Evolutionary conservation across 2,888 invertebrate species (phyloP).

Genomic region (Taphrorychus bicolor): DNA sequence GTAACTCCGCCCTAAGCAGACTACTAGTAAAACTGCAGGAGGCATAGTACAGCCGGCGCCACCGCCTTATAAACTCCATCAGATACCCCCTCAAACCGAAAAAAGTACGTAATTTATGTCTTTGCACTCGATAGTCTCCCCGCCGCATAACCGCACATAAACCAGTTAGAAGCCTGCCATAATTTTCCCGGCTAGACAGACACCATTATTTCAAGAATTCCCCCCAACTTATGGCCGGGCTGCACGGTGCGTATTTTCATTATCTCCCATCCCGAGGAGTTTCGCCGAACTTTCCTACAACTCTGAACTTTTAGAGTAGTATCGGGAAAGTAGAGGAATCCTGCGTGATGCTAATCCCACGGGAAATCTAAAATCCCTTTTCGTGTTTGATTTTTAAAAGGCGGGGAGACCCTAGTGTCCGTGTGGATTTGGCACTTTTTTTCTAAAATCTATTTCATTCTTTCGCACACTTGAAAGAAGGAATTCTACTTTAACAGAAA

Average conservation of each 20-base stretch:
- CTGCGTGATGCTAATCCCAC: constrained; percentile 32
- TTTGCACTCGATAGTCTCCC: neutral
- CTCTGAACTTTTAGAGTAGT: constrained; percentile 29
- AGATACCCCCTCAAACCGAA: neutral
- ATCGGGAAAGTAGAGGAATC: constrained; percentile 22
- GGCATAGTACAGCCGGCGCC: neutral
- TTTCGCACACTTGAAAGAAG: no score
- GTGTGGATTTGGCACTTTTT: no score
- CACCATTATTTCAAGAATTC: constrained; percentile 30
- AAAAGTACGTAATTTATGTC: neutral
- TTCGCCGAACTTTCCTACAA: constrained; percentile 29
- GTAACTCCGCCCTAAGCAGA: no score
- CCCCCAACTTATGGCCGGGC: constrained; percentile 24
- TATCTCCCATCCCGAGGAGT: constrained; percentile 28
- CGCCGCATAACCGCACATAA: constrained; percentile 3
- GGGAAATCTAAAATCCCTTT: constrained; percentile 40
- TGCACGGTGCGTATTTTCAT: constrained; percentile 39
- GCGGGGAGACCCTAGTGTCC: constrained; percentile 9
- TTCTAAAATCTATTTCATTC: no score
- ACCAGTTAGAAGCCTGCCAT: constrained; percentile 19
- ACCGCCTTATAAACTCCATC: neutral
- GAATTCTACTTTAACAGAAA: neutral
- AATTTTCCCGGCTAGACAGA: constrained; percentile 26
- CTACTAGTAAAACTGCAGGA: no score
- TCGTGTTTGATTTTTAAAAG: constrained; percentile 38